These are phyloP conservation scores for Syngnathus typhle DNA, from an alignment of 2,113 vertebrate species.

Conservation along the genomic window DNA sequence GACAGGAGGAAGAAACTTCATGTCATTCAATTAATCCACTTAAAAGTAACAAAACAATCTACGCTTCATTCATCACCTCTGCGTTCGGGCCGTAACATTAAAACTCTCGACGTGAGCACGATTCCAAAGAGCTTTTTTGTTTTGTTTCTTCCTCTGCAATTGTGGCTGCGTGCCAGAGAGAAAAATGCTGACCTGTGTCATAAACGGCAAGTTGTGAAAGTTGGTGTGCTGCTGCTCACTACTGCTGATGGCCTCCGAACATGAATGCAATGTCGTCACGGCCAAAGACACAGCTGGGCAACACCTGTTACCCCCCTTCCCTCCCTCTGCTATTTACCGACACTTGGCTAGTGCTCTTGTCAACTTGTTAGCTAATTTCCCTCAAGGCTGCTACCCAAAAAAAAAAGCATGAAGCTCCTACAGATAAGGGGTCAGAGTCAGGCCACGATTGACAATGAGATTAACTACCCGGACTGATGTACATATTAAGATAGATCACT, in stretches of 20 bases:
- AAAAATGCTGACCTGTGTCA: conserved; percentile 60
- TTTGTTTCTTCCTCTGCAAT: conserved; percentile 1
- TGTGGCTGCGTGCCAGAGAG: conserved; percentile 42
- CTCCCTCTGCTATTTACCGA: conserved; percentile 30
- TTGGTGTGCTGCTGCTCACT: conserved; percentile 57
- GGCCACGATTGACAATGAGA: too few relatives aligned
- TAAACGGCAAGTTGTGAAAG: conserved; percentile 65
- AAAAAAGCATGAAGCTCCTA: conserved; percentile 4
- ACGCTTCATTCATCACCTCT: neutral
- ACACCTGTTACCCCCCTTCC: conserved; percentile 49
- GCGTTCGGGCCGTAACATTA: neutral
- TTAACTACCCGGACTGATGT: too few relatives aligned
- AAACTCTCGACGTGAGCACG: neutral
- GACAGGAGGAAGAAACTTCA: neutral
- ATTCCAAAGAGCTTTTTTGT: neutral
- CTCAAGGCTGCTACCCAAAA: conserved; percentile 9
- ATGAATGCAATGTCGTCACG: conserved; percentile 50
- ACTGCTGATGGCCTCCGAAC: conserved; percentile 47
- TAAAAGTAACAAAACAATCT: neutral
- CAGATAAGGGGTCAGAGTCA: neutral
- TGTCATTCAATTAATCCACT: neutral
- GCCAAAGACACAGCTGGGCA: conserved; percentile 61
- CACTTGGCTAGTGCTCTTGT: conserved; percentile 25
- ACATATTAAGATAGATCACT: too few relatives aligned
- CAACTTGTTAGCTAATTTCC: conserved; percentile 32